A percentile compares a stretch with the other conserved stretches of the same genome.
These are phyloP conservation scores for Cantharis nigra DNA, from an alignment of 2,888 invertebrate genomes.

Conservation along the genomic window DNA sequence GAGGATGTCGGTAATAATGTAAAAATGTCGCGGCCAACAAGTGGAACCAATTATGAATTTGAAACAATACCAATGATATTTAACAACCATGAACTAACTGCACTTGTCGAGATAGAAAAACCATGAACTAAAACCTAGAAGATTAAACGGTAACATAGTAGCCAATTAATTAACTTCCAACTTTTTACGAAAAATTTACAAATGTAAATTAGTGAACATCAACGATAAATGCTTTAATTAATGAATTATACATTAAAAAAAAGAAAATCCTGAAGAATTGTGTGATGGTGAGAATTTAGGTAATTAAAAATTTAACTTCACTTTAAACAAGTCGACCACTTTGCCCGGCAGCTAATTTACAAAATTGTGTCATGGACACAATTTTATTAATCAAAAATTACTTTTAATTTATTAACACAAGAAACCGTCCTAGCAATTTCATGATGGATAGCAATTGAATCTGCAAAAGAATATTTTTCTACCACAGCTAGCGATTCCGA, in stretches of 20 bases:
- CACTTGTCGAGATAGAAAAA: neutral
- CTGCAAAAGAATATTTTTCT: too few species aligned
- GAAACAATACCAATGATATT: conserved; percentile 23
- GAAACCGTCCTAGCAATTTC: neutral
- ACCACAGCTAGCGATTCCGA: too few species aligned
- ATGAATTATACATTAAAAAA: neutral
- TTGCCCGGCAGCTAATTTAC: neutral
- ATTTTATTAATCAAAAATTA: neutral
- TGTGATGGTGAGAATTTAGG: neutral
- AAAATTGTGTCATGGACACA: neutral
- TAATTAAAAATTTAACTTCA: neutral
- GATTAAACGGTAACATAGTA: neutral
- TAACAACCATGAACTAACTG: conserved; percentile 22
- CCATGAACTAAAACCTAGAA: neutral
- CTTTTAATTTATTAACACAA: neutral
- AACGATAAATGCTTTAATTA: neutral
- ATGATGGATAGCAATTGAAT: too few species aligned
- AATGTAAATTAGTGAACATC: neutral
- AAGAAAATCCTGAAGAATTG: neutral
- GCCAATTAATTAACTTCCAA: conserved; percentile 6
- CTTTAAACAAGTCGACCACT: neutral
- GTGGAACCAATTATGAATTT: conserved; percentile 46
- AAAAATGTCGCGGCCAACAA: conserved; percentile 47
- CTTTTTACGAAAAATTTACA: neutral
- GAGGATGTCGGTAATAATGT: conserved; percentile 46